These are phyloP conservation scores for Cordilura impudica DNA, from an alignment of 2,888 invertebrate genomes.

Conservation along the genomic window DNA sequence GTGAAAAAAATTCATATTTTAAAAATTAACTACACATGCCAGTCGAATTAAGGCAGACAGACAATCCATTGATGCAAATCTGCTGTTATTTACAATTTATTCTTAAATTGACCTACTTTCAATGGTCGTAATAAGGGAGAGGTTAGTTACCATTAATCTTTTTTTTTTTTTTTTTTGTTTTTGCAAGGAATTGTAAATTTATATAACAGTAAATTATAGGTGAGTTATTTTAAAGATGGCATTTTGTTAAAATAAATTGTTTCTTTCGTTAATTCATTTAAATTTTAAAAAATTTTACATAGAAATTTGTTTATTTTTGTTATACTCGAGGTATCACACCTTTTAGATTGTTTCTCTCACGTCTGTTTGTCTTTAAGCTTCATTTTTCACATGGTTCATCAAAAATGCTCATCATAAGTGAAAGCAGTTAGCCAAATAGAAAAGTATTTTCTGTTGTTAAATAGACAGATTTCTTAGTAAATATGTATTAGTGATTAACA, in stretches of 20 bases:
- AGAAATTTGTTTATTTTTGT: not conserved
- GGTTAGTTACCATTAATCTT: too few relatives aligned
- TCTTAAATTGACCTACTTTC: conserved; percentile 38
- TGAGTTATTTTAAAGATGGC: conserved; percentile 11
- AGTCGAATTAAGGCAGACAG: not conserved
- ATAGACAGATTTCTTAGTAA: not conserved
- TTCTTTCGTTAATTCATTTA: too few relatives aligned
- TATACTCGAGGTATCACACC: not conserved
- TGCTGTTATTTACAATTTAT: conserved; percentile 6
- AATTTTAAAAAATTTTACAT: too few relatives aligned
- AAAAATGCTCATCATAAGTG: conserved; percentile 28
- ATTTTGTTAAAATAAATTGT: not conserved
- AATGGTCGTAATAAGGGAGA: not conserved
- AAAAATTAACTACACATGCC: not conserved
- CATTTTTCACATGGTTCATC: not conserved
- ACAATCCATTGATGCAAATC: not conserved
- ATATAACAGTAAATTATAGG: too few relatives aligned
- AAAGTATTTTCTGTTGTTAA: not conserved
- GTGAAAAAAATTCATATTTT: not conserved
- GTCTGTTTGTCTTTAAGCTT: not conserved
- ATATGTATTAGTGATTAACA: not conserved
- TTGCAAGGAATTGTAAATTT: not conserved
- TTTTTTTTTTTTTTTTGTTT: not conserved
- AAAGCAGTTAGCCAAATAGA: conserved; percentile 25
- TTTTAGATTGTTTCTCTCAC: not conserved